These are phyloP conservation scores for Gallinago undulata DNA, from an alignment of 2,113 vertebrate species.

Conservation along the genomic window DNA sequence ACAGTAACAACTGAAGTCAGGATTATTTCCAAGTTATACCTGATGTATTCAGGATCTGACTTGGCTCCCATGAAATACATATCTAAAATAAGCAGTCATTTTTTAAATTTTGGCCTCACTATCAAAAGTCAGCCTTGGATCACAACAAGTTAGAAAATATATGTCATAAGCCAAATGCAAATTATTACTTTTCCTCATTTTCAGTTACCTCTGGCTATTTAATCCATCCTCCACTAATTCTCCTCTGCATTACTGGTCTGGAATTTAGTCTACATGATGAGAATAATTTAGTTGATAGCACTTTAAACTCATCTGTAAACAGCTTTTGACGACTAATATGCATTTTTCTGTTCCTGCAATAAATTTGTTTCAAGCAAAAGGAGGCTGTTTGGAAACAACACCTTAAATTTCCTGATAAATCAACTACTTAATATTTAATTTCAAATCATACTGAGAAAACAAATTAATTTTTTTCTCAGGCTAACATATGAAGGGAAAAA, in stretches of 20 bases:
- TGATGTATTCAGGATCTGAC: background rate
- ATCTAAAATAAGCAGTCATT: background rate
- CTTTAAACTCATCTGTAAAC: slow-evolving; percentile 38
- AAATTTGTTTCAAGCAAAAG: slow-evolving; percentile 32
- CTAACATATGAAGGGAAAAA: background rate
- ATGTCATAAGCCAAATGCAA: background rate
- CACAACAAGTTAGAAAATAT: background rate
- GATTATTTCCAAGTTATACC: background rate
- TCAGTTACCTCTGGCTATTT: background rate
- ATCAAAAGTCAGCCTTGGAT: background rate
- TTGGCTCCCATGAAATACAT: background rate
- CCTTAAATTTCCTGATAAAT: slow-evolving; percentile 39
- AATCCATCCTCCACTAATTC: background rate
- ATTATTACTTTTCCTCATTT: background rate
- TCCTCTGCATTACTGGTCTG: background rate
- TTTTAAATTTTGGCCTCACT: background rate
- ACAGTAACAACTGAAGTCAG: background rate
- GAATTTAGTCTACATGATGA: slow-evolving; percentile 4
- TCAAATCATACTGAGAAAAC: background rate
- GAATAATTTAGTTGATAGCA: background rate
- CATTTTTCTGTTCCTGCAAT: slow-evolving; percentile 43
- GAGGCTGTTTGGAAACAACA: slow-evolving; percentile 21
- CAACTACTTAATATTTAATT: slow-evolving; percentile 48
- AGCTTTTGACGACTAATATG: slow-evolving; percentile 53
- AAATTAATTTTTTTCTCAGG: slow-evolving; percentile 5